phyloP scores from a whole-genome alignment of 2,113 vertebrate genomes.

The Petrocephalus zakoni region DNA sequence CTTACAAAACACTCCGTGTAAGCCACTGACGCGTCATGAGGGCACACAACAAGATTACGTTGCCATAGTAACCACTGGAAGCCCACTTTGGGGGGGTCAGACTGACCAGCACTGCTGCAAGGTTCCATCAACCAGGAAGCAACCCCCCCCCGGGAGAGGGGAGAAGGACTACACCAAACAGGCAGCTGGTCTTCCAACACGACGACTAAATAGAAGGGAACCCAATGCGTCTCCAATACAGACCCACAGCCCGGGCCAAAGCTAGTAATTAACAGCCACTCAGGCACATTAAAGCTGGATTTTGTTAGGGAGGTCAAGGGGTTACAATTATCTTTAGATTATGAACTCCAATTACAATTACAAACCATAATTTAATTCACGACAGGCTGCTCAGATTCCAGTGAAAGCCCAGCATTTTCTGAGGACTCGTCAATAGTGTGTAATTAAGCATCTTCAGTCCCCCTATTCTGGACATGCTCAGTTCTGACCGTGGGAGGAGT shows the following conservation, averaged over 20 bases:
- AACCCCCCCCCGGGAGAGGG: no score
- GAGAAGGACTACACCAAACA: neutral
- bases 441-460: neutral
- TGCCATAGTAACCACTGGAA: neutral
- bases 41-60: neutral
- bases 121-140: neutral
- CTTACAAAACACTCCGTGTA: neutral
- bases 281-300: neutral
- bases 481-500: neutral
- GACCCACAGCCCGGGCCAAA: neutral
- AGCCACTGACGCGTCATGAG: no score
- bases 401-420: neutral
- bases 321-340: neutral
- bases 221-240: neutral
- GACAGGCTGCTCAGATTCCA: neutral
- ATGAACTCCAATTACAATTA: neutral
- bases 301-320: neutral
- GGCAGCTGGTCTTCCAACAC: neutral
- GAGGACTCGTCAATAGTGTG: neutral
- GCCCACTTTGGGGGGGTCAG: neutral
- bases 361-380: neutral
- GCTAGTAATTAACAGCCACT: neutral
- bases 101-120: neutral
- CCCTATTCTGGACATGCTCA: neutral
- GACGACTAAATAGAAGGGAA: neutral